A percentile compares a stretch with the other conserved stretches of the same genome.
Evolutionary conservation across 1,140 invertebrate species (phyloP).

Genomic region (Triops cancriformis): DNA sequence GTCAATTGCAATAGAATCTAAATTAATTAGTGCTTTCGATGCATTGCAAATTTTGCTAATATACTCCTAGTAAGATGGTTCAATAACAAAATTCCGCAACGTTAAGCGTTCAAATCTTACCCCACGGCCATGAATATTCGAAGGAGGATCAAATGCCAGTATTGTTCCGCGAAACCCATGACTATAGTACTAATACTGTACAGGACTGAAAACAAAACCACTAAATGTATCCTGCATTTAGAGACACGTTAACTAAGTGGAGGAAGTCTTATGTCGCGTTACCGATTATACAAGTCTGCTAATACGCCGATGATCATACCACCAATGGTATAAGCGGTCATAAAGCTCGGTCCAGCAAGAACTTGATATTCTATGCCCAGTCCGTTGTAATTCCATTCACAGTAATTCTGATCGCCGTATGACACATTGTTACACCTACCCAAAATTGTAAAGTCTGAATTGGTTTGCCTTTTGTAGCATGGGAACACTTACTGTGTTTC

Average conservation of each 20-base stretch:
- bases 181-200: conserved; percentile 73
- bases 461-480: neutral
- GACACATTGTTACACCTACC: neutral
- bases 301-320: conserved; percentile 76
- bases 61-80: neutral
- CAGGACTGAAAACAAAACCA: conserved; percentile 64
- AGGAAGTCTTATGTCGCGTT: neutral
- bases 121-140: conserved; percentile 78
- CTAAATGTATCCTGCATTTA: conserved; percentile 55
- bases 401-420: neutral
- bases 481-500: neutral
- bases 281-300: conserved; percentile 61
- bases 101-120: conserved; percentile 39
- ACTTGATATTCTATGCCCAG: conserved; percentile 85
- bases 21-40: neutral
- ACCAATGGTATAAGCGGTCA: conserved; percentile 77
- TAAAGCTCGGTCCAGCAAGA: conserved; percentile 82
- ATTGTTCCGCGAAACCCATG: conserved; percentile 71
- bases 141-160: conserved; percentile 81
- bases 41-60: neutral
- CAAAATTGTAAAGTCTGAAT: neutral
- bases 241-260: neutral
- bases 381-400: conserved; percentile 77
- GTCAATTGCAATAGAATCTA: conserved; percentile 23
- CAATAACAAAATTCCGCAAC: no score